Evolutionary conservation across 2,113 vertebrate species (phyloP).

Genomic region (Sitta europaea): DNA sequence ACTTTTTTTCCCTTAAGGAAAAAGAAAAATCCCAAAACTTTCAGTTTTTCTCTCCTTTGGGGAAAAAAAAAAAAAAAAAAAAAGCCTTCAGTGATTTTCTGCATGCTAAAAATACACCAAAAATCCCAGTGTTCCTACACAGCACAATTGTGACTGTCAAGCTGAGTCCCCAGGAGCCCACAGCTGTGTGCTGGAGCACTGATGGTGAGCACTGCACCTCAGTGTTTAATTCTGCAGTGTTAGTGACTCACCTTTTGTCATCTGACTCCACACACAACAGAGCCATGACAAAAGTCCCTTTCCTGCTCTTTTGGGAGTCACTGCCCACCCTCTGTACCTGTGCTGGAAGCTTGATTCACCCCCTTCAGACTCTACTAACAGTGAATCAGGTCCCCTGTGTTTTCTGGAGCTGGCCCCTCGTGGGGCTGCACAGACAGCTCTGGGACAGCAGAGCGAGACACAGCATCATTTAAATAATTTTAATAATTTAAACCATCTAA

Average conservation of each 20-base stretch:
- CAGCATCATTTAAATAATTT: not conserved
- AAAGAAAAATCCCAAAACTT: not conserved
- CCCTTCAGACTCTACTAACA: not conserved
- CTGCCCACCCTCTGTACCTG: not conserved
- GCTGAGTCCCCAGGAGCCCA: not conserved
- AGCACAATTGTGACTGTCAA: not conserved
- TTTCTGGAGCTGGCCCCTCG: rapidly evolving
- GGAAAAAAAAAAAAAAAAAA: too few relatives aligned
- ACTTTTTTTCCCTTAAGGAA: not conserved
- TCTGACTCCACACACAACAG: not conserved
- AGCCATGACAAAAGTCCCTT: not conserved
- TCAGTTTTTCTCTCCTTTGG: not conserved
- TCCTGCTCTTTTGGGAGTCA: not conserved
- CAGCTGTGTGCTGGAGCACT: not conserved
- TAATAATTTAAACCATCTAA: not conserved
- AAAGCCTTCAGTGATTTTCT: not conserved
- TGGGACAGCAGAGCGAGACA: not conserved
- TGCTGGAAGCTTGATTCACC: not conserved
- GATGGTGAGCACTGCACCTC: rapidly evolving
- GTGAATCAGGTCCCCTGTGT: not conserved
- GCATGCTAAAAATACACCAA: not conserved
- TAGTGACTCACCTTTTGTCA: not conserved
- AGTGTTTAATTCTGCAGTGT: not conserved
- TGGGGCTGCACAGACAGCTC: not conserved
- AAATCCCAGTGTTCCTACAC: not conserved